Evolutionary conservation across 2,888 invertebrate species (phyloP).

Genomic region (Caenorhabditis afra): DNA sequence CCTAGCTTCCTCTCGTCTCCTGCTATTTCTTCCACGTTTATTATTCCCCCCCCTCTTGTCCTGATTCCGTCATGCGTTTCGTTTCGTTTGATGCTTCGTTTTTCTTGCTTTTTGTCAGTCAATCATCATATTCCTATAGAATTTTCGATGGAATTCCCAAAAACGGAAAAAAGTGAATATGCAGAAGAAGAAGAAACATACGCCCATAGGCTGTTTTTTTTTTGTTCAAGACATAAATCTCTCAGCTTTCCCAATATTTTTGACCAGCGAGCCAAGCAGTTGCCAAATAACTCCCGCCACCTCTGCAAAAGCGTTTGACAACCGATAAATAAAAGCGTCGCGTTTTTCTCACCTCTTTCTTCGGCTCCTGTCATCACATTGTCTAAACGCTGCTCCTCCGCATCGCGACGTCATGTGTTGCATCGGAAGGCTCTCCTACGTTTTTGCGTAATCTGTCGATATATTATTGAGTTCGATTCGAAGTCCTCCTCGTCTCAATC

Average conservation of each 20-base stretch:
- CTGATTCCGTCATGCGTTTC: background rate
- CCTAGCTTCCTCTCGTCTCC: slow-evolving; percentile 5
- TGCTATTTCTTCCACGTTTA: slow-evolving; percentile 2
- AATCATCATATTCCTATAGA: background rate
- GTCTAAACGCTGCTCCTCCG: slow-evolving; percentile 28
- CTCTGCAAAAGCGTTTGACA: slow-evolving; percentile 36
- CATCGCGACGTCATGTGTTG: slow-evolving; percentile 32
- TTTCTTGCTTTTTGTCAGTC: background rate
- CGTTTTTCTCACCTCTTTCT: slow-evolving; percentile 14
- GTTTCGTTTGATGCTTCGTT: background rate
- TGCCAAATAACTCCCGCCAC: slow-evolving; percentile 5
- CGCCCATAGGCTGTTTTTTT: background rate
- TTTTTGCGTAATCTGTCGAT: slow-evolving; percentile 55
- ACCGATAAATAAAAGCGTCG: slow-evolving; percentile 52
- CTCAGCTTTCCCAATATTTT: background rate
- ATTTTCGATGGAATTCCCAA: background rate
- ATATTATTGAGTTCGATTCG: slow-evolving; percentile 53
- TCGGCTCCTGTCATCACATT: slow-evolving; percentile 27
- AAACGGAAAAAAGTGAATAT: background rate
- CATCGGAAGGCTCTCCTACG: slow-evolving; percentile 19
- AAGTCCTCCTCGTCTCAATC: slow-evolving; percentile 6
- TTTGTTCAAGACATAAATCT: background rate
- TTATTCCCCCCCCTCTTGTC: background rate
- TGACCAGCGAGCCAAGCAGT: slow-evolving; percentile 16
- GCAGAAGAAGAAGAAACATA: background rate